phyloP scores from a whole-genome alignment of 2,797 vertebrate species.

The Phalloptychus januarius region DNA sequence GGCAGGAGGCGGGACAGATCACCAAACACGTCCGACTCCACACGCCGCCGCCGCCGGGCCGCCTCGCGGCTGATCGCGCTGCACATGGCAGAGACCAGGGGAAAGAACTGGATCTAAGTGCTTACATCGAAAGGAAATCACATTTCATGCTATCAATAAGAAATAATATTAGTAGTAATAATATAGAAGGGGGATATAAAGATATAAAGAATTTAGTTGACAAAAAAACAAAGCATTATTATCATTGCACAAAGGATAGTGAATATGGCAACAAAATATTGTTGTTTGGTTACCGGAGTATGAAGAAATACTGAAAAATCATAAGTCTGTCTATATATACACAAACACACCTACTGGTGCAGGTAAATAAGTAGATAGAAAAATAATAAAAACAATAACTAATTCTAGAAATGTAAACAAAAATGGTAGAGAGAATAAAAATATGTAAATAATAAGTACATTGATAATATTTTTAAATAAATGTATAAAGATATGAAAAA shows the following conservation, averaged over 20 bases:
- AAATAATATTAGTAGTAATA: not conserved
- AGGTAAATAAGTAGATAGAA: not conserved
- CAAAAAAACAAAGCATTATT: not conserved
- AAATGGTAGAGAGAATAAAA: not conserved
- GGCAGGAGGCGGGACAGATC: constrained; percentile 91
- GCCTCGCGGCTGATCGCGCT: constrained; percentile 85
- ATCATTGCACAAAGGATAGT: too few species aligned
- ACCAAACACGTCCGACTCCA: constrained; percentile 92
- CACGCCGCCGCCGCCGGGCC: constrained; percentile 87
- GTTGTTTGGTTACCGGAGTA: too few species aligned
- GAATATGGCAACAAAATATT: too few species aligned
- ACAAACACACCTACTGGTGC: too few species aligned
- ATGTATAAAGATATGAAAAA: not conserved
- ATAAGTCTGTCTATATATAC: too few species aligned
- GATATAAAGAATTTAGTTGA: not conserved
- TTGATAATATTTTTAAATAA: not conserved
- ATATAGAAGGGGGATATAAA: not conserved
- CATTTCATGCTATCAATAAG: not conserved
- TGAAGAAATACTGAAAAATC: too few species aligned
- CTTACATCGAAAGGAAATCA: not conserved
- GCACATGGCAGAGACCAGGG: constrained; percentile 20
- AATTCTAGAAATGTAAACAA: not conserved
- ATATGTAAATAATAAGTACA: not conserved
- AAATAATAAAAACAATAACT: not conserved
- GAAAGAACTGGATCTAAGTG: not conserved